phyloP scores from a whole-genome alignment of 1,140 invertebrate species.

The Zaprionus tsacasi region DNA sequence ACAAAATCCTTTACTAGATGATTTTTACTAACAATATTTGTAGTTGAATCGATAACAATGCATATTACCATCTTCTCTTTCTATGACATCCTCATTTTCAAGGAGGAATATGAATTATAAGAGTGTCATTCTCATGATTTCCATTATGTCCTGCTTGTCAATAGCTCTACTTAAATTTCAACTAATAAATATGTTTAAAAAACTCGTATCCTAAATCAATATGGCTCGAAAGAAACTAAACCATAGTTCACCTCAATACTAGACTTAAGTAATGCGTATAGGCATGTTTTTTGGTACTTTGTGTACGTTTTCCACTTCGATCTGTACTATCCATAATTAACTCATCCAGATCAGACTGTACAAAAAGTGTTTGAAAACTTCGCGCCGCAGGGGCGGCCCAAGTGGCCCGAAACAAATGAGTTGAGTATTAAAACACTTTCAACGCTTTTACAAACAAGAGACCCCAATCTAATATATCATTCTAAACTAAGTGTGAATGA shows the following conservation, averaged over 20 bases:
- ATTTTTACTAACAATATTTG: too few relatives aligned
- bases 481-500: slow-evolving; percentile 70
- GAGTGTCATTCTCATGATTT: too few relatives aligned
- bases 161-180: too few relatives aligned
- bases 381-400: not conserved
- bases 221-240: too few relatives aligned
- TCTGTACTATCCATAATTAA: slow-evolving; percentile 28
- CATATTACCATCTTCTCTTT: too few relatives aligned
- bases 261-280: not conserved
- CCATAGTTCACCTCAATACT: not conserved
- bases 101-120: too few relatives aligned
- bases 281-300: not conserved
- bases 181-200: too few relatives aligned
- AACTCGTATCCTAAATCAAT: too few relatives aligned
- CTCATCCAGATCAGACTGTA: slow-evolving; percentile 18
- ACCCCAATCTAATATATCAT: slow-evolving; percentile 62
- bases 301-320: not conserved
- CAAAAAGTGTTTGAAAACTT: slow-evolving; percentile 26
- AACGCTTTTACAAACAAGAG: slow-evolving; percentile 64
- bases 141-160: too few relatives aligned
- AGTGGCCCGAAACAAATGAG: slow-evolving; percentile 22
- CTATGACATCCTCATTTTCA: too few relatives aligned
- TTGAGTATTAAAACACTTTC: slow-evolving; percentile 44
- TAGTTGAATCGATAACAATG: too few relatives aligned
- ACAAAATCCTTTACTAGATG: too few relatives aligned